Percentiles rank a stretch among this genome's conserved stretches.
Evolutionary conservation across 2,113 vertebrate species (phyloP).

Genomic region (Aspiorhynchus laticeps): DNA sequence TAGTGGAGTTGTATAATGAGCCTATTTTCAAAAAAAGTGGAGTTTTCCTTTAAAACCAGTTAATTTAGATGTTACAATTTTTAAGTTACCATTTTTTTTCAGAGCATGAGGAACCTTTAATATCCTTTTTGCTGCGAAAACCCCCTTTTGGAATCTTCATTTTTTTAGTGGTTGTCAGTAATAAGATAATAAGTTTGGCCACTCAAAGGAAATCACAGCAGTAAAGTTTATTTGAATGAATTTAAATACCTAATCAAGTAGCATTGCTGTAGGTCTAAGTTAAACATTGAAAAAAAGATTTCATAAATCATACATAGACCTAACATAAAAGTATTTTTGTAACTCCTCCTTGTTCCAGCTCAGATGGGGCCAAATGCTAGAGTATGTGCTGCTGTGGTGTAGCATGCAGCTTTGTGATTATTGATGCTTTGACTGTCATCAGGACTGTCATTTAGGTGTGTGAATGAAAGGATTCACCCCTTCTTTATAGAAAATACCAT

Average conservation of each 20-base stretch:
- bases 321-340: not conserved
- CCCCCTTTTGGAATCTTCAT: no score
- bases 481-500: constrained; percentile 68
- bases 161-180: not conserved
- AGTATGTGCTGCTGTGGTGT: not conserved
- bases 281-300: not conserved
- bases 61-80: no score
- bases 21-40: no score
- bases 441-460: not conserved
- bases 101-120: no score
- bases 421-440: not conserved
- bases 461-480: constrained; percentile 51
- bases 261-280: not conserved
- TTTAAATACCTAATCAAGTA: not conserved
- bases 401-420: not conserved
- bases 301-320: not conserved
- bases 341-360: not conserved
- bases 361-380: not conserved
- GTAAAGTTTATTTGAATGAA: not conserved
- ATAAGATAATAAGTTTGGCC: no score
- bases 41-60: no score
- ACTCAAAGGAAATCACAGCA: not conserved
- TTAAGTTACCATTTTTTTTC: no score
- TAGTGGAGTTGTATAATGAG: no score
- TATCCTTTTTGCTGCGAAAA: no score